Evolutionary conservation across 2,113 vertebrate species (phyloP).

Genomic region (Peromyscus maniculatus): DNA sequence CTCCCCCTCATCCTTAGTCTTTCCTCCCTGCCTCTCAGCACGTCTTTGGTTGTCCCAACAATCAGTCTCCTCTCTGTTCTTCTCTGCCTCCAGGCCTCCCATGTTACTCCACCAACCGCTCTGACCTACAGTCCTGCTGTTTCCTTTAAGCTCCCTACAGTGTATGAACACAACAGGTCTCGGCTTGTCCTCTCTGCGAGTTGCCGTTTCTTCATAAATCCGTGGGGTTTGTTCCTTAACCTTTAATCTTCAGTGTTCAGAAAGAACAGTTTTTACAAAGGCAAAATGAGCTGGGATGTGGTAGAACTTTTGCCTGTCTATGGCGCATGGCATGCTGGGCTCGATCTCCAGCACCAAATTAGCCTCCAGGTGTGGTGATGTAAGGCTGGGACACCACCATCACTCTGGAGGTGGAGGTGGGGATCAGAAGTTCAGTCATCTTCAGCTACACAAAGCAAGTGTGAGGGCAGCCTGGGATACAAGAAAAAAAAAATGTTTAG

Average conservation of each 20-base stretch:
- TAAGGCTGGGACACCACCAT: neutral
- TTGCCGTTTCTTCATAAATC: neutral
- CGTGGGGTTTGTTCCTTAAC: neutral
- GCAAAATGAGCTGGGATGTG: neutral
- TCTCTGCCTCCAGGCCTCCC: neutral
- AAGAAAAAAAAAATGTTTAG: neutral
- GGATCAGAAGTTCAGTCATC: too few species aligned
- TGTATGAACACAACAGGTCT: neutral
- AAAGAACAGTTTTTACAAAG: neutral
- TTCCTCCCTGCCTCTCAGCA: neutral
- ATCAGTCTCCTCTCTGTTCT: too few species aligned
- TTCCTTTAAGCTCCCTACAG: neutral
- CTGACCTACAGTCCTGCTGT: neutral
- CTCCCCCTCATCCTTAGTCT: fast-evolving
- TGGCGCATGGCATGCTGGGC: neutral
- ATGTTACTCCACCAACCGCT: neutral
- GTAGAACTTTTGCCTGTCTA: neutral
- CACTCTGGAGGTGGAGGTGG: neutral
- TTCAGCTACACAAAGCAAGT: neutral
- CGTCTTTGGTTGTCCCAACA: neutral
- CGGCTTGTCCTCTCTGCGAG: neutral
- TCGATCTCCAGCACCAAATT: neutral
- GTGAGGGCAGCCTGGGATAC: neutral
- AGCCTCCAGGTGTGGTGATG: neutral
- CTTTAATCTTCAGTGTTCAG: neutral